phyloP scores from a whole-genome alignment of 2,113 vertebrate species.

The Plestiodon gilberti region DNA sequence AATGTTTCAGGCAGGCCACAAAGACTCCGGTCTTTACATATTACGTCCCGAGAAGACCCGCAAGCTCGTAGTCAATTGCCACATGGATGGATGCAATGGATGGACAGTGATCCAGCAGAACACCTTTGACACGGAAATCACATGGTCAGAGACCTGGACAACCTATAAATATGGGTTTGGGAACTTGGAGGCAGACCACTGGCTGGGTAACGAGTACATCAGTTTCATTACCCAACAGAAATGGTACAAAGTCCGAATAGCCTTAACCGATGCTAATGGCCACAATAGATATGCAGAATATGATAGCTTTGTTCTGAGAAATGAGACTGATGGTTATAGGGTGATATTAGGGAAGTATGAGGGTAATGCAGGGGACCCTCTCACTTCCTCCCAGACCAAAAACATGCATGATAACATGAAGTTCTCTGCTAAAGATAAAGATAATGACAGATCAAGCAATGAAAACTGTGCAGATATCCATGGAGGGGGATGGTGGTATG shows the following conservation, averaged over 20 bases:
- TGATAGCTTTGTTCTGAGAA: conserved; percentile 18
- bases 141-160: conserved; percentile 47
- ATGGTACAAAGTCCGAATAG: conserved; percentile 51
- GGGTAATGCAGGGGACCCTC: conserved; percentile 25
- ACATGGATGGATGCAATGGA: conserved; percentile 40
- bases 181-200: conserved; percentile 25
- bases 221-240: background rate
- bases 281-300: conserved; percentile 5
- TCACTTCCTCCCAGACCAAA: conserved; percentile 6
- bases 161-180: conserved; percentile 24
- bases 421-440: conserved; percentile 23
- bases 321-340: background rate
- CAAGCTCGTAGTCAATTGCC: conserved; percentile 28
- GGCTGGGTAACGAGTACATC: conserved; percentile 43
- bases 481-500: conserved; percentile 29
- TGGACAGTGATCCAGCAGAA: conserved; percentile 45
- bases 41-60: conserved; percentile 12
- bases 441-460: conserved; percentile 9
- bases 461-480: conserved; percentile 27
- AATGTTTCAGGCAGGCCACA: conserved; percentile 35
- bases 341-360: conserved; percentile 29
- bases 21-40: conserved; percentile 17
- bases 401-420: conserved; percentile 45
- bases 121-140: background rate
- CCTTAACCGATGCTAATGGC: conserved; percentile 2